phyloP scores from a whole-genome alignment of 1,140 invertebrate species.

The Scylla paramamosain region DNA sequence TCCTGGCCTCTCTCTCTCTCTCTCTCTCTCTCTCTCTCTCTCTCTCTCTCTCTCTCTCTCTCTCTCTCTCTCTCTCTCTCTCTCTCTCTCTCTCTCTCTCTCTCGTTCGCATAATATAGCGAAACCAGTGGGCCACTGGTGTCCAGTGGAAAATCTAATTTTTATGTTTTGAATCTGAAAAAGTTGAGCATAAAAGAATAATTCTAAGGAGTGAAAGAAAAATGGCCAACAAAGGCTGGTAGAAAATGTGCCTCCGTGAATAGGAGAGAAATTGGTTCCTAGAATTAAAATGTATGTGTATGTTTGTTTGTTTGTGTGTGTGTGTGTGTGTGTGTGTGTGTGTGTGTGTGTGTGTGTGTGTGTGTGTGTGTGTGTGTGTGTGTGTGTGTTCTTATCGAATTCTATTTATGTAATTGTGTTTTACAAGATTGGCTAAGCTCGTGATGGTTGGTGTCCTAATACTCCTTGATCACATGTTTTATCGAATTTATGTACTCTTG shows the following conservation, averaged over 20 bases:
- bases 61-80: too few relatives aligned
- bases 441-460: too few relatives aligned
- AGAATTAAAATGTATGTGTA: background rate
- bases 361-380: background rate
- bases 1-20: too few relatives aligned
- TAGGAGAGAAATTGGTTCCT: background rate
- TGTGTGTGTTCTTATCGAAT: too few relatives aligned
- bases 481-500: too few relatives aligned
- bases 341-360: background rate
- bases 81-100: too few relatives aligned
- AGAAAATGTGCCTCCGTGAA: background rate
- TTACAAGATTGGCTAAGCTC: too few relatives aligned
- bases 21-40: too few relatives aligned
- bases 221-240: background rate
- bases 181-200: background rate
- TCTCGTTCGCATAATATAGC: background rate
- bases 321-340: conserved; percentile 9
- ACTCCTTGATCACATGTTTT: too few relatives aligned
- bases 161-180: background rate
- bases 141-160: background rate
- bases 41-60: too few relatives aligned
- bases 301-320: background rate
- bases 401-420: too few relatives aligned
- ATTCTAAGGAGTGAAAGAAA: background rate
- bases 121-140: background rate